Evolutionary conservation across 2,888 invertebrate genomes (phyloP).

Genomic region (Mayetiola destructor): DNA sequence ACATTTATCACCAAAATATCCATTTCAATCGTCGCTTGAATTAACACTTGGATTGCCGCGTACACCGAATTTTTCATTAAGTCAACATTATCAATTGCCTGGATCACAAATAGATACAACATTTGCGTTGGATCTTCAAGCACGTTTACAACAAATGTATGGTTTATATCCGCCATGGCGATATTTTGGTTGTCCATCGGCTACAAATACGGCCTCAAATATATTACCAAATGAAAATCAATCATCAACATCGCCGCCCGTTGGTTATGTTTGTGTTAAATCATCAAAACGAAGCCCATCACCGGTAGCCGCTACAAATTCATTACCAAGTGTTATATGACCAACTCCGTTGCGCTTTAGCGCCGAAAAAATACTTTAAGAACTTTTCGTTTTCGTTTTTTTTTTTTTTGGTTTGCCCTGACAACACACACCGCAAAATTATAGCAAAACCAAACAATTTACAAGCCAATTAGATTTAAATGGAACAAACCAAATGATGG

Average conservation of each 20-base stretch:
- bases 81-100: conserved; percentile 24
- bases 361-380: conserved; percentile 24
- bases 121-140: conserved; percentile 33
- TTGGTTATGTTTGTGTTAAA: conserved; percentile 30
- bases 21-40: conserved; percentile 31
- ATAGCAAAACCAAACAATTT: no score
- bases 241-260: conserved; percentile 28
- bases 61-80: conserved; percentile 22
- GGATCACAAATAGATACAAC: conserved; percentile 31
- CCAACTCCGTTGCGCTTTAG: conserved; percentile 36
- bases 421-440: no score
- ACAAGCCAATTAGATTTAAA: no score
- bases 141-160: conserved; percentile 34
- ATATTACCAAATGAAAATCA: conserved; percentile 33
- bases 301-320: conserved; percentile 13
- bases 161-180: conserved; percentile 35
- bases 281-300: conserved; percentile 30
- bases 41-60: conserved; percentile 29
- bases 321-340: conserved; percentile 34
- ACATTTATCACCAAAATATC: conserved; percentile 27
- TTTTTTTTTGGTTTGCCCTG: no score
- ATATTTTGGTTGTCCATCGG: conserved; percentile 30
- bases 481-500: no score
- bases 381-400: no score
- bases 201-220: background rate